A percentile compares a stretch with the other conserved stretches of the same genome.
phyloP scores from a whole-genome alignment of 2,113 vertebrate genomes.

The Semnornis frantzii region DNA sequence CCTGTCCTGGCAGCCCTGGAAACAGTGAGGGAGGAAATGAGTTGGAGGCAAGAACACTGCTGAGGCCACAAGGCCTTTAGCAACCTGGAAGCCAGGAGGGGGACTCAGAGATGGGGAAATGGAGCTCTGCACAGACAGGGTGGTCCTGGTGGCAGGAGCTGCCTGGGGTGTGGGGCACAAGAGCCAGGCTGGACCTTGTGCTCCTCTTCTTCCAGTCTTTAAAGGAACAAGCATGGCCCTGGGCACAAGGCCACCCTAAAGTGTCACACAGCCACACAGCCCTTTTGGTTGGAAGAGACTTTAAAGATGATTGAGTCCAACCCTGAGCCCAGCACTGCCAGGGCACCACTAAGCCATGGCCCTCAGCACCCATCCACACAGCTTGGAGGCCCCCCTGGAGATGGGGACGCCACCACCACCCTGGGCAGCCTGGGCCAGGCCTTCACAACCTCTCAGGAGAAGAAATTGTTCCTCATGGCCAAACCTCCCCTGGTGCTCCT shows the following conservation, averaged over 20 bases:
- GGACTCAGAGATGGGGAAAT: background rate
- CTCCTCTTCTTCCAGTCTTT: background rate
- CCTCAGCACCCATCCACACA: too few relatives aligned
- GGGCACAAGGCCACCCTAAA: background rate
- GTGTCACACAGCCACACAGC: too few relatives aligned
- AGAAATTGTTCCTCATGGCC: too few relatives aligned
- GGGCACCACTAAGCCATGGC: too few relatives aligned
- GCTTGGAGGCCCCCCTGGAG: too few relatives aligned
- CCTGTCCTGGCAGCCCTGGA: slow-evolving; percentile 76
- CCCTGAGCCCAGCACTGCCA: too few relatives aligned
- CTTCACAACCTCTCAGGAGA: too few relatives aligned
- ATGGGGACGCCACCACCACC: too few relatives aligned
- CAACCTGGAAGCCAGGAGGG: background rate
- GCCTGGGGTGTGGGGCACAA: background rate
- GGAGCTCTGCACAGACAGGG: background rate
- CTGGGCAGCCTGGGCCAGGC: too few relatives aligned
- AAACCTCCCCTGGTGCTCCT: too few relatives aligned
- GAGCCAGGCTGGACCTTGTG: background rate
- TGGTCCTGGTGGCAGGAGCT: background rate
- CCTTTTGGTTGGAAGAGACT: too few relatives aligned
- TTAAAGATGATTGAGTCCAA: too few relatives aligned
- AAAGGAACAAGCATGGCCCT: background rate
- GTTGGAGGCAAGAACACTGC: background rate
- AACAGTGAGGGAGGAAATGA: background rate
- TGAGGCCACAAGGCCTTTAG: background rate